A percentile compares a stretch with the other conserved stretches of the same genome.
phyloP scores from a whole-genome alignment of 2,113 vertebrate species.

The Brachyistius frenatus region DNA sequence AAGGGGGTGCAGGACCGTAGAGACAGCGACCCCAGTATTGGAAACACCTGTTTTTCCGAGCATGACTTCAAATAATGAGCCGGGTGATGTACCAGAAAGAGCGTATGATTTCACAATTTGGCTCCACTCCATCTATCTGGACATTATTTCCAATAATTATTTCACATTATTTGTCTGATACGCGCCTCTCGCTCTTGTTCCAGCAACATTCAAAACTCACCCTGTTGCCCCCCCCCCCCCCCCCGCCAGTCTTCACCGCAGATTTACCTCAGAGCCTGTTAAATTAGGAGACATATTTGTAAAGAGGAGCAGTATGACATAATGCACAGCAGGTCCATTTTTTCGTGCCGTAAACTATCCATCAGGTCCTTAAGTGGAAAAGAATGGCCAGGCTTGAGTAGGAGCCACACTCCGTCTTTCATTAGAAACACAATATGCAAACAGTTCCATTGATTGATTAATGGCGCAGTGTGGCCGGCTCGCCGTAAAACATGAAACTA shows the following conservation, averaged over 20 bases:
- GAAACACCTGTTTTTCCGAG: conserved; percentile 86
- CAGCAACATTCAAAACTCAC: conserved; percentile 50
- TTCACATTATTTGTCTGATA: conserved; percentile 72
- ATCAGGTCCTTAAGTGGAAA: conserved; percentile 67
- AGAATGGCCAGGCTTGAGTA: conserved; percentile 47
- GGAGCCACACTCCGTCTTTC: conserved; percentile 42
- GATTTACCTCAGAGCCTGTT: conserved; percentile 47
- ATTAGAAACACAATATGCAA: conserved; percentile 60
- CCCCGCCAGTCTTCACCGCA: conserved; percentile 8
- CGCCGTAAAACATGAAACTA: conserved; percentile 59
- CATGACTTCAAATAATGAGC: conserved; percentile 81
- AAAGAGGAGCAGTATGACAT: conserved; percentile 49
- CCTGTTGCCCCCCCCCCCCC: no score
- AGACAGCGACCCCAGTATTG: conserved; percentile 76
- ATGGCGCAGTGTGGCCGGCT: conserved; percentile 19
- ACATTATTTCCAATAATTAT: conserved; percentile 83
- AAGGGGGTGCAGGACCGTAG: conserved; percentile 61
- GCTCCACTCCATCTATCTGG: conserved; percentile 74
- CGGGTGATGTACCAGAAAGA: conserved; percentile 62
- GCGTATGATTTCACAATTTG: conserved; percentile 85
- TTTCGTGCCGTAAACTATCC: conserved; percentile 49
- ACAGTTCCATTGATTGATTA: conserved; percentile 59
- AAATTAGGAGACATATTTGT: conserved; percentile 48
- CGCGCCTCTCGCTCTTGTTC: conserved; percentile 33
- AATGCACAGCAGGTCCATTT: conserved; percentile 58